Conservation (phyloP, 2,797 vertebrate species). For the Enteromius treurensis region DNA sequence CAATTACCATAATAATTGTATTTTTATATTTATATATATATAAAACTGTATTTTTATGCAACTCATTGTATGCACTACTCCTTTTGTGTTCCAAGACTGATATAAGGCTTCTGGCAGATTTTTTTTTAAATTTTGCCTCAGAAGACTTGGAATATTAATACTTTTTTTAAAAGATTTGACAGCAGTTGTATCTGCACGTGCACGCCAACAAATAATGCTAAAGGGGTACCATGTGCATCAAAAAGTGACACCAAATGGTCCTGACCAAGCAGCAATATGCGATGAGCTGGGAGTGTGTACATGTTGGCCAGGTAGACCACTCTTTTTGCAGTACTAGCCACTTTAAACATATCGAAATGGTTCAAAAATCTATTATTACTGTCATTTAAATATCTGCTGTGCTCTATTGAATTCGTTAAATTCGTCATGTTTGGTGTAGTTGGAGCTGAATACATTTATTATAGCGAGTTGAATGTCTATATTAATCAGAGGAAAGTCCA, state of each 20-base stretch:
- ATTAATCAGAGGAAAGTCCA: slow-evolving; percentile 37
- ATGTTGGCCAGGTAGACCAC: background rate
- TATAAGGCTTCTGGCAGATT: no score
- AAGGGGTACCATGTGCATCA: no score
- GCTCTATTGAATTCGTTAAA: background rate
- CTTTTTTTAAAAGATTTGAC: no score
- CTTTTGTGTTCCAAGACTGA: background rate
- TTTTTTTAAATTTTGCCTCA: no score
- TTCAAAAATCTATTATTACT: background rate
- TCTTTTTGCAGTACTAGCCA: background rate
- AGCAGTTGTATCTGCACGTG: no score
- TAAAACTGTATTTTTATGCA: background rate
- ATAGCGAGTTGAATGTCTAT: slow-evolving; percentile 7
- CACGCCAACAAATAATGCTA: no score
- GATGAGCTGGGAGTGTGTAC: no score
- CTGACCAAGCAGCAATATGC: no score
- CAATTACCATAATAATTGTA: background rate
- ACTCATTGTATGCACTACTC: background rate
- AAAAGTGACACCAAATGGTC: no score
- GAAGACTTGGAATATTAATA: no score
- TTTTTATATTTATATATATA: background rate
- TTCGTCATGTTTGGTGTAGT: background rate
- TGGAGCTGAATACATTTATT: slow-evolving; percentile 22
- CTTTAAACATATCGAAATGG: background rate
- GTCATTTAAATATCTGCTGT: background rate